Evolutionary conservation across 2,797 vertebrate species (phyloP).

Genomic region (Pantherophis alleghaniensis): DNA sequence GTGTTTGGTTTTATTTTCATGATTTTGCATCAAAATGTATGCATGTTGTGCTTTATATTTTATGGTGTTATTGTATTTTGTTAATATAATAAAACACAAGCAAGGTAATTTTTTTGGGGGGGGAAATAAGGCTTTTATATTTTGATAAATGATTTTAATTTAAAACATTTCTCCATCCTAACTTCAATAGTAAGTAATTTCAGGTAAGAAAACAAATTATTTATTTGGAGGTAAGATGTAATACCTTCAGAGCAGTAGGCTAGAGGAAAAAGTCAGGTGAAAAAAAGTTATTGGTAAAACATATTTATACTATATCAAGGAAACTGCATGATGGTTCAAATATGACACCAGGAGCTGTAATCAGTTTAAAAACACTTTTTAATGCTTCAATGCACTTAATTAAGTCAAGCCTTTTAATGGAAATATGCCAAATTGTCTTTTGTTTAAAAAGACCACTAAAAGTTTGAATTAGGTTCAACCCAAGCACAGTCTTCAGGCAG

Average conservation of each 20-base stretch:
- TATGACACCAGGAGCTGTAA: not conserved
- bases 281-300: not conserved
- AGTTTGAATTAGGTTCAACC: not conserved
- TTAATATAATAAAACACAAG: not conserved
- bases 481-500: not conserved
- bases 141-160: not conserved
- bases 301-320: not conserved
- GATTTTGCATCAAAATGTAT: not conserved
- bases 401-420: not conserved
- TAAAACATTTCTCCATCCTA: not conserved
- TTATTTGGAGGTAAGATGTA: not conserved
- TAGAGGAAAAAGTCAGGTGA: not conserved
- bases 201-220: not conserved
- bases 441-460: not conserved
- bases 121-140: not conserved
- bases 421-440: not conserved
- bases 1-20: not conserved
- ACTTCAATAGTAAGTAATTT: not conserved
- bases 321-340: not conserved
- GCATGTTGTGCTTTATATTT: not conserved
- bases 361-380: not conserved
- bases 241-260: not conserved
- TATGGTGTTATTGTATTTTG: not conserved
- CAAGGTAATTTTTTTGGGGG: not conserved
- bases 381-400: not conserved